Evolutionary conservation across 2,113 vertebrate genomes (phyloP).

Genomic region (Cromileptes altivelis): DNA sequence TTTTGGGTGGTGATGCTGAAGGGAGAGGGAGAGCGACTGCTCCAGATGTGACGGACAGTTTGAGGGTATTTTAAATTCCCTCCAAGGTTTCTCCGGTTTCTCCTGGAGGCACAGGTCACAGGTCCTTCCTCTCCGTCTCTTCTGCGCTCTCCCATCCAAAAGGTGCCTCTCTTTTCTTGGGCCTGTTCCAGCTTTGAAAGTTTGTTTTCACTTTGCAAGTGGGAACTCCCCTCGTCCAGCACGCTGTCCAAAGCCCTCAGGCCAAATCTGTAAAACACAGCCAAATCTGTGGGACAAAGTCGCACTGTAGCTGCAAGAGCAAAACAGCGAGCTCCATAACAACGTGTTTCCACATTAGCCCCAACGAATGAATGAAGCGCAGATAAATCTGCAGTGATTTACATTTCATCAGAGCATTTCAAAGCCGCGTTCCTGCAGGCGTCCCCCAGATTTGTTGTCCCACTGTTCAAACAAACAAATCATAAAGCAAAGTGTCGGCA

Average conservation of each 20-base stretch:
- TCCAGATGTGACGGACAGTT: slow-evolving; percentile 63
- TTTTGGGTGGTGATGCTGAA: slow-evolving; percentile 25
- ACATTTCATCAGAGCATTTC: slow-evolving; percentile 50
- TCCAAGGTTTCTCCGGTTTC: slow-evolving; percentile 53
- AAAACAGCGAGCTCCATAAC: slow-evolving; percentile 28
- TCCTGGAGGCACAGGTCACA: slow-evolving; percentile 44
- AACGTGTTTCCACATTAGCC: slow-evolving; percentile 62
- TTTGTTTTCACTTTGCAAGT: slow-evolving; percentile 65
- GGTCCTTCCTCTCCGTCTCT: not conserved
- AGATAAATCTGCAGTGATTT: slow-evolving; percentile 55
- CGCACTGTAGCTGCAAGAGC: not conserved
- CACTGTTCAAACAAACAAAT: slow-evolving; percentile 60
- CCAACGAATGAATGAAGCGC: slow-evolving; percentile 21
- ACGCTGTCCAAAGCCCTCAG: slow-evolving; percentile 23
- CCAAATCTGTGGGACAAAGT: slow-evolving; percentile 43
- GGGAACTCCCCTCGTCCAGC: slow-evolving; percentile 51
- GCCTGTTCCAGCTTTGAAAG: slow-evolving; percentile 39
- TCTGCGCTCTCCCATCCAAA: slow-evolving; percentile 23
- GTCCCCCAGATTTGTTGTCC: slow-evolving; percentile 56
- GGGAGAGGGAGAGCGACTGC: slow-evolving; percentile 5
- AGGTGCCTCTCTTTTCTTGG: slow-evolving; percentile 53
- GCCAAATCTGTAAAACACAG: slow-evolving; percentile 18
- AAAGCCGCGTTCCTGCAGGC: slow-evolving; percentile 44
- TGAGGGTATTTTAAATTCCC: slow-evolving; percentile 16
- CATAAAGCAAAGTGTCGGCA: slow-evolving; percentile 41